A percentile compares a stretch with the other conserved stretches of the same genome.
Conservation (phyloP, 2,113 vertebrate genomes). For the Scopus umbretta region DNA sequence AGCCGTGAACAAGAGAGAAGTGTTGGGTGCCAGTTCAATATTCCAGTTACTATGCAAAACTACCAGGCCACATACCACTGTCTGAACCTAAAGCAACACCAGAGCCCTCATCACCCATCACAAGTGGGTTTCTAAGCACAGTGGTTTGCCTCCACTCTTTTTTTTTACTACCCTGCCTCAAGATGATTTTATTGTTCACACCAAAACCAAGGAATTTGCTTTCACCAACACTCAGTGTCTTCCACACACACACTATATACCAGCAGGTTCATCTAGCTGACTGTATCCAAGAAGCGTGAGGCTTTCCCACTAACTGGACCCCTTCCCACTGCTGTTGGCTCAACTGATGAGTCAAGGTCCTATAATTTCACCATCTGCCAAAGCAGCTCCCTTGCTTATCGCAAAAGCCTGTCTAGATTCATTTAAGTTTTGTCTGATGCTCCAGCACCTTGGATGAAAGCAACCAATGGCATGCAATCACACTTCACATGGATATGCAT, state of each 20-base stretch:
- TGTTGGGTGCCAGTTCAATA: neutral
- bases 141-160: neutral
- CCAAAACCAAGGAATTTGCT: neutral
- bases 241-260: neutral
- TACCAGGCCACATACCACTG: neutral
- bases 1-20: neutral
- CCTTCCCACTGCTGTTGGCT: neutral
- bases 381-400: neutral
- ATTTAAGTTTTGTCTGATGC: neutral
- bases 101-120: neutral
- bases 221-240: neutral
- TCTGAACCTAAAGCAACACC: neutral
- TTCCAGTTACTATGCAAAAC: neutral
- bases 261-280: neutral
- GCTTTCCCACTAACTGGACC: neutral
- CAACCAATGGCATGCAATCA: neutral
- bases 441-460: neutral
- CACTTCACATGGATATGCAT: neutral
- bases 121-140: rapidly evolving
- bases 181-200: neutral
- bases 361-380: neutral
- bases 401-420: neutral
- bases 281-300: neutral
- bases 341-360: neutral
- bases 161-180: neutral